Evolutionary conservation across 1,140 invertebrate species (phyloP), one percentile per base, ranked within the genome.

Genomic region (Ctenoplectra terminalis): DNA sequence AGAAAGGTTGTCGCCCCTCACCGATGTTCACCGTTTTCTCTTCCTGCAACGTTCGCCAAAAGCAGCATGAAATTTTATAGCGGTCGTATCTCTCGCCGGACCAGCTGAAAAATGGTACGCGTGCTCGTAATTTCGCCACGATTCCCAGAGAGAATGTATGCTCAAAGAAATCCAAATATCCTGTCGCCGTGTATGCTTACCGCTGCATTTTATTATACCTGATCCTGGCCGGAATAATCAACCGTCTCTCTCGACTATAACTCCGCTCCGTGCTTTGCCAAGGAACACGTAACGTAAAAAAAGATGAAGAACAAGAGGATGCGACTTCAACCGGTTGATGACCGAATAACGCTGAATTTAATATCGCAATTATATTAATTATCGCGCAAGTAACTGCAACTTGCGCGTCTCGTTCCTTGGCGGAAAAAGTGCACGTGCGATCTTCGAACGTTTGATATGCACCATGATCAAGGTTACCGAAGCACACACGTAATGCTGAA

Each of bases 1-100:
- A 69, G 60, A 31, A 64, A 58, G 83, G 84, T 86, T 80, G 54
- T 86, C 83, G 83, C 66, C 71, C 67, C 69, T 46, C 64, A 23
- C 9, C 17, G 52, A 13, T 37, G 40, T 52, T 46, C 37, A 26
- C 3, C 20, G 72, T 37, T 40, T n/a, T 40, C 52, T 70, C 60
- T 79, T 74, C 60, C 60, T 56, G 78, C 46, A 64, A 17, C 58
- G 17, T 48, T n/a, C 60, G 43, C 54, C 54, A 26, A 56, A 60
- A 50, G 37, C 63, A 50, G 7, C 29, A 66, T 34, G 54, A 82
- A 78, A 85, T 66, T 73, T 86, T 82, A 85, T 85, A 69, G 46
- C 71, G n/a, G 52, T 52, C 71, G 83, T 84, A 81, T 84, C 72
- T 86, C 40, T 64, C 48, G 63, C 34, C 6, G 9, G 60, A 20